Percentiles rank a stretch among this genome's conserved stretches.
Evolutionary conservation across 1,140 invertebrate species (phyloP).

Genomic region (Anastrepha obliqua): DNA sequence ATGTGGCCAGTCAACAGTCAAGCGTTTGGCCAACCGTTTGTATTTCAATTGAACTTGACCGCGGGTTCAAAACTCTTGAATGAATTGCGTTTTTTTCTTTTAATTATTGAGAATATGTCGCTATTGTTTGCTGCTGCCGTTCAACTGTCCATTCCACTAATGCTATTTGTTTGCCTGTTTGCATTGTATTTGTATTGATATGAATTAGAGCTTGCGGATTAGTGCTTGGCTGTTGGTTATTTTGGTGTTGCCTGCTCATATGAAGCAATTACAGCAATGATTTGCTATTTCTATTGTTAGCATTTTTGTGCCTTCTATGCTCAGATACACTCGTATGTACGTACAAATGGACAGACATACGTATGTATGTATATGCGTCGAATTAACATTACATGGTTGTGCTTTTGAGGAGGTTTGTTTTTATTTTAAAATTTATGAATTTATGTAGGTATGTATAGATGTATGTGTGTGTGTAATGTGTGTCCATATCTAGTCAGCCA

Average conservation of each 20-base stretch:
- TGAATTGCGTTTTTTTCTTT: background rate
- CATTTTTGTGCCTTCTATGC: background rate
- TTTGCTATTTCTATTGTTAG: background rate
- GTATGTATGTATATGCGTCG: background rate
- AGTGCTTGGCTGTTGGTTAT: background rate
- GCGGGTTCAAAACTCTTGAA: slow-evolving; percentile 16
- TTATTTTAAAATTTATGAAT: background rate
- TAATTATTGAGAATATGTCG: slow-evolving; percentile 46
- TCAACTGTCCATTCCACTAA: background rate
- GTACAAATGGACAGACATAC: too few relatives aligned
- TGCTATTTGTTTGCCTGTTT: background rate
- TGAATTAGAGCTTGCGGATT: background rate
- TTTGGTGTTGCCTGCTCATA: background rate
- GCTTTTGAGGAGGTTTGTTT: background rate
- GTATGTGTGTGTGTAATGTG: background rate
- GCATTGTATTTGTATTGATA: background rate
- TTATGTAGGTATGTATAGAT: background rate
- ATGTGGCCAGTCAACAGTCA: slow-evolving; percentile 1
- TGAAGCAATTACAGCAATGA: slow-evolving; percentile 34
- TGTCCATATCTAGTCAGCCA: background rate
- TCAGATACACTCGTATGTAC: background rate
- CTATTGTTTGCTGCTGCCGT: slow-evolving; percentile 5
- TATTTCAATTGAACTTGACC: slow-evolving; percentile 37
- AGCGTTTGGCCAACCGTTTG: background rate
- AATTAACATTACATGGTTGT: background rate